A percentile compares a stretch with the other conserved stretches of the same genome.
These are phyloP conservation scores for Dolichotis patagonum DNA, from an alignment of 2,113 vertebrate genomes.

Conservation along the genomic window DNA sequence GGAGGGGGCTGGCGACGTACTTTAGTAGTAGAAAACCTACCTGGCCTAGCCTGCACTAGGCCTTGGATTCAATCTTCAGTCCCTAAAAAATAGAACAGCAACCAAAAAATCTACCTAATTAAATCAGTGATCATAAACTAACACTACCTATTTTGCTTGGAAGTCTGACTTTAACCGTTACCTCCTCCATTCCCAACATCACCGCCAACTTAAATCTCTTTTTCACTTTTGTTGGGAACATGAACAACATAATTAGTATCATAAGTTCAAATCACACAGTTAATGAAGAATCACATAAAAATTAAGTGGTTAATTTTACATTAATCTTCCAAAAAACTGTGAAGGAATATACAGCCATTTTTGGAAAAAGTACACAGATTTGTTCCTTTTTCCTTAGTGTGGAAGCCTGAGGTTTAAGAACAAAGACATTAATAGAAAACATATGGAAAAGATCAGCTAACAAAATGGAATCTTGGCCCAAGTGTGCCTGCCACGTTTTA, in stretches of 20 bases:
- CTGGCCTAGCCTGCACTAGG: neutral
- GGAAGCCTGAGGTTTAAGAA: constrained; percentile 82
- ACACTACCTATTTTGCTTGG: neutral
- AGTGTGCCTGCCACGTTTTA: constrained; percentile 94
- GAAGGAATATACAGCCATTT: neutral
- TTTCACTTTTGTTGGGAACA: constrained; percentile 19
- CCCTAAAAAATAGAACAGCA: neutral
- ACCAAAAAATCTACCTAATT: neutral
- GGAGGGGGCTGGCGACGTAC: neutral
- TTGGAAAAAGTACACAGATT: constrained; percentile 68
- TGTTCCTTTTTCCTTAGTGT: constrained; percentile 83
- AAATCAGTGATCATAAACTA: neutral
- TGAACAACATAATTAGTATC: constrained; percentile 41
- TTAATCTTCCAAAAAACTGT: constrained; percentile 47
- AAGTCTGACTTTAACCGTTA: neutral
- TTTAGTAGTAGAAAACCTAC: neutral
- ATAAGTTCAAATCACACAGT: constrained; percentile 54
- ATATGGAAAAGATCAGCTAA: constrained; percentile 95
- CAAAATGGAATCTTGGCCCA: constrained; percentile 88
- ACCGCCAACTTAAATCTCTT: neutral
- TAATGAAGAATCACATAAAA: constrained; percentile 54
- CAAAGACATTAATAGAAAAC: constrained; percentile 92
- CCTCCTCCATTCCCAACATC: neutral
- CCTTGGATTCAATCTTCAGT: neutral
- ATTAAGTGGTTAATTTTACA: constrained; percentile 53